A percentile compares a stretch with the other conserved stretches of the same genome.
phyloP scores from a whole-genome alignment of 1,140 invertebrate species.

The Monochamus saltuarius region DNA sequence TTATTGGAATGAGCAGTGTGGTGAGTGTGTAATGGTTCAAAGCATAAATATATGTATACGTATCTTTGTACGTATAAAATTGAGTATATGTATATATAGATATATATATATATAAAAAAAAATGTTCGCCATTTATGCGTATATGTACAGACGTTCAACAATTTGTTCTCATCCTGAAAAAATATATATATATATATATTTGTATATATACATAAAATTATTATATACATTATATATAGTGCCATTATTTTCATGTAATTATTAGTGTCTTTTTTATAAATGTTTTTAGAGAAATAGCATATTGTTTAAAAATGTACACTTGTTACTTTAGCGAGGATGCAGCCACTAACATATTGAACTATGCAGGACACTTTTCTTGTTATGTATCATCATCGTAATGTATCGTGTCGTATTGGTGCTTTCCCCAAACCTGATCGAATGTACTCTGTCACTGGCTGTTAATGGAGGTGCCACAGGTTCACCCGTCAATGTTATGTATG shows the following conservation, averaged over 20 bases:
- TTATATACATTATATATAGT: slow-evolving; percentile 37
- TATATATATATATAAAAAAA: slow-evolving; percentile 18
- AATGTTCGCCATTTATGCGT: slow-evolving; percentile 18
- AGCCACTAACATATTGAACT: slow-evolving; percentile 43
- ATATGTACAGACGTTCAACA: slow-evolving; percentile 25
- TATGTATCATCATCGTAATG: slow-evolving; percentile 16
- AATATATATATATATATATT: slow-evolving; percentile 28
- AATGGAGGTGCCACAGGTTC: slow-evolving; percentile 5
- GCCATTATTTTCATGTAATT: slow-evolving; percentile 52
- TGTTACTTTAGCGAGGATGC: slow-evolving; percentile 51
- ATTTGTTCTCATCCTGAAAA: slow-evolving; percentile 37
- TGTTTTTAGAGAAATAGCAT: slow-evolving; percentile 50
- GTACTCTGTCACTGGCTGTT: slow-evolving; percentile 47
- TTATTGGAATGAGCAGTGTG: slow-evolving; percentile 39
- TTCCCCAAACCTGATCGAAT: slow-evolving; percentile 42
- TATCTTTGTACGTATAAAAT: slow-evolving; percentile 16
- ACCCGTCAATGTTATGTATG: slow-evolving; percentile 43
- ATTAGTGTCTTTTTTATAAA: slow-evolving; percentile 50
- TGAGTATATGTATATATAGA: slow-evolving; percentile 17
- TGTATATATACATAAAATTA: no score
- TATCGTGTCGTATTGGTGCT: slow-evolving; percentile 45
- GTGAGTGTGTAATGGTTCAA: slow-evolving; percentile 38
- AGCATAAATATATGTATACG: slow-evolving; percentile 13
- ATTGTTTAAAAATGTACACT: slow-evolving; percentile 52
- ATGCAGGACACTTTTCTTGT: slow-evolving; percentile 24